Base-by-base conservation (phyloP, 2,888 invertebrate species). In the Alviniconcha strummeri region DNA sequence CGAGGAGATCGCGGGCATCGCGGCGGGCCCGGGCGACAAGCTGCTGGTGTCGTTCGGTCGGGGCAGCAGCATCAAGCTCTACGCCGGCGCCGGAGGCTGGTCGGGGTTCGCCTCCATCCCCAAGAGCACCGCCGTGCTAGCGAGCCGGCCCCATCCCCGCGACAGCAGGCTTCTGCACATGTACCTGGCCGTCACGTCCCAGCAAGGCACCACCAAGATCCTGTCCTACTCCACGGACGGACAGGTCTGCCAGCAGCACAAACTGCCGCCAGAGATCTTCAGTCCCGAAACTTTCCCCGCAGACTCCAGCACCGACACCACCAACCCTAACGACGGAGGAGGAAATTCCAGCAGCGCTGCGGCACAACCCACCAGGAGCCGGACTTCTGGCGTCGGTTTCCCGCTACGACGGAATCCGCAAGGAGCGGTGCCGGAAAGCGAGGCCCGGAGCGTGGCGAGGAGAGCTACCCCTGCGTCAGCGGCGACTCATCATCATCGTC, bases 11-110 rank as follows among this genome's bases (percentile, higher is more conserved):
- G 74, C 75, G n/a, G 19, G 79, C 75, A 79, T 85, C 17, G 76
- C 57, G 19, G 69, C 60, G 36, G 85, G 83, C 3, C 83, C 83
- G 13, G 83, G 72, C 5, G 85, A 83, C 36, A 81, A 79, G 17
- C 83, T 85, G 52, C 81, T 85, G 52, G 85, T 85, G 9, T 81
- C 80, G 15, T 81, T 85, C 17, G 77, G 67, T 54, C 81, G 74
- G 19, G 85, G 85, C 15, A 83, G 76, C 64, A 36, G 71, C n/a
- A 79, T 83, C 57, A 85, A 83, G 57, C 67, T 83, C 7, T 81
- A 81, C 60, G 69, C 81, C 81, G 13, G 60, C 60, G 74, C 36
- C 74, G 74, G 74, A n/a, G n/a, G 54, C 57, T 83, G 83, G 85
- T 74, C 81, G 4, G 57, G 60, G 15, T 85, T 83, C 57, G 75